phyloP scores from a whole-genome alignment of 37 sponge, comb jelly and placozoan species.

The Hexactinellida sp. region DNA sequence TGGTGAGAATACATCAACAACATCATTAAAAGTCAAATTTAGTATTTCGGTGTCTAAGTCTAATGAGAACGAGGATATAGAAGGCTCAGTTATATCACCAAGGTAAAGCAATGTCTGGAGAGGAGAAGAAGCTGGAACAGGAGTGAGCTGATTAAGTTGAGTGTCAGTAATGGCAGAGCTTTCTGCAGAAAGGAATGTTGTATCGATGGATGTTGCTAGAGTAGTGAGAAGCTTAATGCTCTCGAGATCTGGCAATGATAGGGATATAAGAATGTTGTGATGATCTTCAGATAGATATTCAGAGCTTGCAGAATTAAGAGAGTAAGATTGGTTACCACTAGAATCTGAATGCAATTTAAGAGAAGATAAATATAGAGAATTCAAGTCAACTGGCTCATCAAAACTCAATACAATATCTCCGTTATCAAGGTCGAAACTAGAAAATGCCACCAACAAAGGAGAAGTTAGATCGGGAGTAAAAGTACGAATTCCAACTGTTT shows the following conservation, averaged over 20 bases:
- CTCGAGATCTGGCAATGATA: not conserved
- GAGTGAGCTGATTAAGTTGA: not conserved
- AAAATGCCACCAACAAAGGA: constrained; percentile 54
- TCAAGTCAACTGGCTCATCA: constrained; percentile 47
- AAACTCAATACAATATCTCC: constrained; percentile 45
- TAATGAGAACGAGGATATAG: not conserved
- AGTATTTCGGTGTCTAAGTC: not conserved
- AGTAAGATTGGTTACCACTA: not conserved
- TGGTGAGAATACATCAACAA: constrained; percentile 27
- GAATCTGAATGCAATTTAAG: constrained; percentile 39
- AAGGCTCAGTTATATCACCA: constrained; percentile 16
- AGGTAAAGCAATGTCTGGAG: not conserved
- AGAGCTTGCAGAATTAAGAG: not conserved
- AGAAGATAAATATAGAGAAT: constrained; percentile 38
- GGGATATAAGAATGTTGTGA: not conserved
- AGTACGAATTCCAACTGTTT: constrained; percentile 20
- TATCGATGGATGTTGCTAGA: not conserved
- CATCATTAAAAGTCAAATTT: constrained; percentile 17
- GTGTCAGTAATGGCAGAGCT: constrained; percentile 15
- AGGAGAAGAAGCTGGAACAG: constrained; percentile 13
- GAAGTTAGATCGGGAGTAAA: constrained; percentile 40
- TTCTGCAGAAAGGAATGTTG: not conserved
- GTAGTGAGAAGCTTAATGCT: not conserved
- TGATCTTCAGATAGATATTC: not conserved
- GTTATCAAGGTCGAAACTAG: constrained; percentile 44